Evolutionary conservation across 2,888 invertebrate genomes (phyloP).

Genomic region (Athripsodes cinereus): DNA sequence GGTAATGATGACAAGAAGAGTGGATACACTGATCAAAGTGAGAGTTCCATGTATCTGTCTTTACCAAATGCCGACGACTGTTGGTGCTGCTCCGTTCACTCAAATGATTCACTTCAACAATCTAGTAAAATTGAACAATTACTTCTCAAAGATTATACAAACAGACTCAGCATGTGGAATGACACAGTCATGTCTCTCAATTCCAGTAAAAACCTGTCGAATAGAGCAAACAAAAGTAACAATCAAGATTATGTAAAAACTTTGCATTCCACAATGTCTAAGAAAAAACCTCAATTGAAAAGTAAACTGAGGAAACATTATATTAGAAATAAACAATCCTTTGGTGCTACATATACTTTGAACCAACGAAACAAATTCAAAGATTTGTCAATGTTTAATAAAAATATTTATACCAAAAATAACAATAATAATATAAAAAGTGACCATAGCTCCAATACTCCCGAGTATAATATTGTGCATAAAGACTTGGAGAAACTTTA

Average conservation of each 20-base stretch:
- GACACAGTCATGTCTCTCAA: slow-evolving; percentile 33
- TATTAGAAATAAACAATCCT: neutral
- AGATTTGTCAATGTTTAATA: neutral
- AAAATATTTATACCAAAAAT: neutral
- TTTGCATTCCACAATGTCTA: slow-evolving; percentile 41
- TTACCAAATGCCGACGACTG: slow-evolving; percentile 14
- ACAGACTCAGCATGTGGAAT: slow-evolving; percentile 49
- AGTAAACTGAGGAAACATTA: neutral
- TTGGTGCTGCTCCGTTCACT: neutral
- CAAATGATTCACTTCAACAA: neutral
- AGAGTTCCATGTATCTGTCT: slow-evolving; percentile 19
- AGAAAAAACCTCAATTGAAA: slow-evolving; percentile 31
- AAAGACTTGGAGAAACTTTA: slow-evolving; percentile 39
- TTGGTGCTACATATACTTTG: neutral
- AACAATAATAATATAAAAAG: neutral
- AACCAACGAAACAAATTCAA: neutral
- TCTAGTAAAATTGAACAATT: slow-evolving; percentile 33
- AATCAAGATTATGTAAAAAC: slow-evolving; percentile 39
- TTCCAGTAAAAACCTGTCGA: neutral
- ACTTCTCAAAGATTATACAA: slow-evolving; percentile 44
- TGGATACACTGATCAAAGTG: neutral
- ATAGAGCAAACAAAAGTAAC: slow-evolving; percentile 28
- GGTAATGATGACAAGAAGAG: too few species aligned
- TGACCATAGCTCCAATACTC: neutral
- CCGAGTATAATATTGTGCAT: slow-evolving; percentile 5